These are phyloP conservation scores for Subanguina moxae DNA, from an alignment of 1,140 invertebrate species.

Conservation along the genomic window DNA sequence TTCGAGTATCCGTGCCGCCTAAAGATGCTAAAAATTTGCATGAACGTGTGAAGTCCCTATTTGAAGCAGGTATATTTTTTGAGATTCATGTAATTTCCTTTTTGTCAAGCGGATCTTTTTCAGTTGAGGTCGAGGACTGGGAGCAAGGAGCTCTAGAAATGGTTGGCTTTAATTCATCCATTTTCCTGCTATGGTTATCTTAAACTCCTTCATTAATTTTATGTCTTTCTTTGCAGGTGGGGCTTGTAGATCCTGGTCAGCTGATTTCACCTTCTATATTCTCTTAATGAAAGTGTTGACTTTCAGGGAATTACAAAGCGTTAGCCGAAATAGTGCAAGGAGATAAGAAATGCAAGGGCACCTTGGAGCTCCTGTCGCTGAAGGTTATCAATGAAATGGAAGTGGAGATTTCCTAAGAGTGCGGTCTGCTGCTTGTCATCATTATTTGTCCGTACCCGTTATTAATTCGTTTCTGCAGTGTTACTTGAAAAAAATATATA, in stretches of 20 bases:
- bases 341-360: constrained; percentile 59
- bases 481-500: too few relatives aligned
- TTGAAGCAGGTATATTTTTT: constrained; percentile 23
- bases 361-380: constrained; percentile 62
- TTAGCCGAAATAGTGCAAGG: constrained; percentile 61
- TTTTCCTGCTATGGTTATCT: constrained; percentile 8
- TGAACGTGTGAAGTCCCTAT: constrained; percentile 64
- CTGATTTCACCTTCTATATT: too few relatives aligned
- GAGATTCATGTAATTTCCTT: neutral
- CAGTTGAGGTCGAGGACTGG: constrained; percentile 56
- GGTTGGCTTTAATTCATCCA: constrained; percentile 22
- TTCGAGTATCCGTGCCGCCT: constrained; percentile 71
- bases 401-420: constrained; percentile 44
- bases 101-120: neutral
- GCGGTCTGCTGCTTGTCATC: neutral
- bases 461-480: too few relatives aligned
- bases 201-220: neutral
- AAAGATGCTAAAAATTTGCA: constrained; percentile 72
- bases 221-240: constrained; percentile 31
- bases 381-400: constrained; percentile 64
- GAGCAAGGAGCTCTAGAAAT: constrained; percentile 53
- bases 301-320: constrained; percentile 57
- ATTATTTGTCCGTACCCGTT: neutral
- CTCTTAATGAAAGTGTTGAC: too few relatives aligned
- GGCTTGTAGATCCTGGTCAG: constrained; percentile 61